Evolutionary conservation across 2,888 invertebrate species (phyloP), one percentile per base, ranked within the genome.

Genomic region (Charanyca ferruginea): DNA sequence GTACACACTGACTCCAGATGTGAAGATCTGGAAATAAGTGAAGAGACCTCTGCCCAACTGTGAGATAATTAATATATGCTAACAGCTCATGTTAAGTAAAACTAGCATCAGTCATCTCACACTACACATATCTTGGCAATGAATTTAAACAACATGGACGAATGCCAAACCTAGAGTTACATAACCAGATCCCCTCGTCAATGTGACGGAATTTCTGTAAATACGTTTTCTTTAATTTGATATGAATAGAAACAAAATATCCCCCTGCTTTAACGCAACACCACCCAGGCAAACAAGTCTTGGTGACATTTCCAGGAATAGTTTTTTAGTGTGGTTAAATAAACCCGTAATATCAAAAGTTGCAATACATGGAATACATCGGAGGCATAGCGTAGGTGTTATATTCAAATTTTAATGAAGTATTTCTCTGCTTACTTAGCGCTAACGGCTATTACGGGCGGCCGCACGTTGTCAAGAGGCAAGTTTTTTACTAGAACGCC

Each of bases 391-490:
- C 53, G 62, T 71, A 68, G 51, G 57, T 78, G 42, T 70, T 74
- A 73, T 74, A 62, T 68, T 77, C 72, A 84, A 61, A 75, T 80
- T 90, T 89, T 91, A 91, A 90, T 87, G 81, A 85, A 83, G 81
- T 90, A 87, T 94, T 94, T 95, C 87, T 95, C 87, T 95, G 92
- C 90, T 92, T 88, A 91, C 87, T 85, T 93, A 96, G 96, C 94
- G 88, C 93, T 93, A 95, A 96, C 94, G 96, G 96, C 92, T 90
- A 94, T 95, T 95, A 95, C 91, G 95, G 92, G 91, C 94, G 95
- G 93, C 93, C 95, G 89, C 90, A 95, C 91, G 92, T 95, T 91
- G 92, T 95, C 91, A 96, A 95, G 96, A 96, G 96, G 96, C 96
- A 96, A 95, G 96, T 96, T 89, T 95, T 95, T 94, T 95, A 95